These are phyloP conservation scores for Papilio glaucus DNA, from an alignment of 1,140 invertebrate genomes.

Conservation along the genomic window DNA sequence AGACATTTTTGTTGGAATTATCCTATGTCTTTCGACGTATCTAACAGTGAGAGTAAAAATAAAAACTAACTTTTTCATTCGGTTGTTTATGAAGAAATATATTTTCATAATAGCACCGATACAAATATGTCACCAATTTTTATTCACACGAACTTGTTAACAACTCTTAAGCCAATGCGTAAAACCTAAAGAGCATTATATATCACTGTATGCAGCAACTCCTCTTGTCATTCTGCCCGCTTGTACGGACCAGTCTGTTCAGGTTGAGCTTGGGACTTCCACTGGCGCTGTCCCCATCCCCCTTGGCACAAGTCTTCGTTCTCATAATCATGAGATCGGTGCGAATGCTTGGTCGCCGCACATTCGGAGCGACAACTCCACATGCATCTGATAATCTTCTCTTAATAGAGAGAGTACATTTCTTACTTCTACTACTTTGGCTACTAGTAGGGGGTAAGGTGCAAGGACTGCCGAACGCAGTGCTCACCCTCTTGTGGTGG, in stretches of 20 bases:
- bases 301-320: constrained; percentile 89
- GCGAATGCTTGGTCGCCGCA: constrained; percentile 91
- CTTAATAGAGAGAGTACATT: constrained; percentile 90
- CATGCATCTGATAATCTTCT: constrained; percentile 92
- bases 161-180: constrained; percentile 7
- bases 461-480: constrained; percentile 88
- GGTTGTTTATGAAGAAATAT: constrained; percentile 1
- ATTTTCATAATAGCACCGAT: constrained; percentile 11
- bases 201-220: constrained; percentile 78
- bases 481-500: constrained; percentile 89
- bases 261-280: constrained; percentile 79
- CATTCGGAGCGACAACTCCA: constrained; percentile 93
- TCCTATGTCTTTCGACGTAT: no score
- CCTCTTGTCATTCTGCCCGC: constrained; percentile 71
- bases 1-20: no score
- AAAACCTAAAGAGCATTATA: constrained; percentile 27
- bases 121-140: neutral
- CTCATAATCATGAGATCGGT: constrained; percentile 94
- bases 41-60: no score
- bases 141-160: constrained; percentile 5
- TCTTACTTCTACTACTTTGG: constrained; percentile 86
- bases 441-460: constrained; percentile 87
- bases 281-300: constrained; percentile 83
- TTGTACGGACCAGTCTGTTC: constrained; percentile 74
- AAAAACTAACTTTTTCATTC: neutral